Evolutionary conservation across 2,113 vertebrate genomes (phyloP).

Genomic region (Bambusicola thoracicus): DNA sequence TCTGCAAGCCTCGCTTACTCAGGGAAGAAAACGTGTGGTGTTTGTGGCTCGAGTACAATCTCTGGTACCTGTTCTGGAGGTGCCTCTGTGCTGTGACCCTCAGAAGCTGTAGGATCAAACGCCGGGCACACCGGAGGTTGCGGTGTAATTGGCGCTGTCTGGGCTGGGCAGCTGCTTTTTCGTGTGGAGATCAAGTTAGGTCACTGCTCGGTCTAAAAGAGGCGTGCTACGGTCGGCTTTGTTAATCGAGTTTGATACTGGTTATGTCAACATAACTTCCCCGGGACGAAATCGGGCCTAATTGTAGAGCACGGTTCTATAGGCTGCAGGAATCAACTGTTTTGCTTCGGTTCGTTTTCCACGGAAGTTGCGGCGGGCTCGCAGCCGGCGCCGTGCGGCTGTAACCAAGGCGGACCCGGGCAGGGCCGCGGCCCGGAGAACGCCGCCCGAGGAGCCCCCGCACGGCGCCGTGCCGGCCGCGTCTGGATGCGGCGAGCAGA

Average conservation of each 20-base stretch:
- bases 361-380: neutral
- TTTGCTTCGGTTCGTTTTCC: neutral
- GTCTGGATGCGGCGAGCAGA: no score
- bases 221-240: neutral
- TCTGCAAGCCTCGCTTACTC: neutral
- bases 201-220: neutral
- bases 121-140: neutral
- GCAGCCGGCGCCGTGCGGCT: neutral
- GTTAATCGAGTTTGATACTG: neutral
- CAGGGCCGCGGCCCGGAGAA: no score
- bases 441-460: no score
- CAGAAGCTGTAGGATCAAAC: neutral
- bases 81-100: neutral
- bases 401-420: no score
- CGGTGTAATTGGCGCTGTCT: neutral
- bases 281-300: neutral
- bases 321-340: neutral
- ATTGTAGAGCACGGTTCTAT: neutral
- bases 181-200: neutral
- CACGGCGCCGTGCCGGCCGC: no score
- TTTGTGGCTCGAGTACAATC: neutral
- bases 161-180: neutral
- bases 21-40: fast-evolving
- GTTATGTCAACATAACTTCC: neutral
- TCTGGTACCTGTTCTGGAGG: fast-evolving